These are phyloP conservation scores for Anagyrus pseudococci DNA, from an alignment of 2,888 invertebrate genomes.

Conservation along the genomic window DNA sequence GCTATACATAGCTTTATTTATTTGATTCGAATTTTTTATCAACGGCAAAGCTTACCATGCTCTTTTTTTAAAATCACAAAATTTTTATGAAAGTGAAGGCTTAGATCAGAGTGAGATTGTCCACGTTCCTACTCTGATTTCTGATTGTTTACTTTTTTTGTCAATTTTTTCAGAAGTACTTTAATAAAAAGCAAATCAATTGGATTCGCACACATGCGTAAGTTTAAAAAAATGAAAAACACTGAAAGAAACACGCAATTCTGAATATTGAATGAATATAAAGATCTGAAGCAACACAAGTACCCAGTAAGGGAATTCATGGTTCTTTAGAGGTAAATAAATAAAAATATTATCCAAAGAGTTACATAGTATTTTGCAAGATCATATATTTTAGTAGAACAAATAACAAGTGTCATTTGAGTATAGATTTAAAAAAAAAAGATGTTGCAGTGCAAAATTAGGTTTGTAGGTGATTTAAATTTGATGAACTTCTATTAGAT, in stretches of 20 bases:
- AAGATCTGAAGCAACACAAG: constrained; percentile 18
- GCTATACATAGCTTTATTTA: constrained; percentile 29
- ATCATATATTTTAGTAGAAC: constrained; percentile 19
- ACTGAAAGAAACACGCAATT: constrained; percentile 11
- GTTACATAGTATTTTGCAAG: constrained; percentile 18
- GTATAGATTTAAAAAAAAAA: constrained; percentile 10
- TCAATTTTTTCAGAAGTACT: constrained; percentile 33
- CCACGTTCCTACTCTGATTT: constrained; percentile 10
- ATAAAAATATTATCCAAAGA: constrained; percentile 22
- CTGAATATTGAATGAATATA: constrained; percentile 20
- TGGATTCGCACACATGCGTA: constrained; percentile 24
- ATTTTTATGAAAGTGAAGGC: constrained; percentile 1
- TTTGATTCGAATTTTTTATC: constrained; percentile 1
- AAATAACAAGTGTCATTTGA: constrained; percentile 2
- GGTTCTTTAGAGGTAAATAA: constrained; percentile 24
- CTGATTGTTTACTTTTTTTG: constrained; percentile 23
- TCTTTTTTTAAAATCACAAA: background rate
- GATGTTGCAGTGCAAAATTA: constrained; percentile 30
- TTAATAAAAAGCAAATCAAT: constrained; percentile 23
- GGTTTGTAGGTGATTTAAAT: constrained; percentile 19
- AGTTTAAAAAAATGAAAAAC: constrained; percentile 17
- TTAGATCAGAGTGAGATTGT: constrained; percentile 13
- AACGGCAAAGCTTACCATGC: constrained; percentile 1
- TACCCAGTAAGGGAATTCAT: too few relatives aligned
- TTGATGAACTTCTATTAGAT: constrained; percentile 19